Base-by-base conservation (phyloP, 1,140 invertebrate genomes). In the Apis florea region DNA sequence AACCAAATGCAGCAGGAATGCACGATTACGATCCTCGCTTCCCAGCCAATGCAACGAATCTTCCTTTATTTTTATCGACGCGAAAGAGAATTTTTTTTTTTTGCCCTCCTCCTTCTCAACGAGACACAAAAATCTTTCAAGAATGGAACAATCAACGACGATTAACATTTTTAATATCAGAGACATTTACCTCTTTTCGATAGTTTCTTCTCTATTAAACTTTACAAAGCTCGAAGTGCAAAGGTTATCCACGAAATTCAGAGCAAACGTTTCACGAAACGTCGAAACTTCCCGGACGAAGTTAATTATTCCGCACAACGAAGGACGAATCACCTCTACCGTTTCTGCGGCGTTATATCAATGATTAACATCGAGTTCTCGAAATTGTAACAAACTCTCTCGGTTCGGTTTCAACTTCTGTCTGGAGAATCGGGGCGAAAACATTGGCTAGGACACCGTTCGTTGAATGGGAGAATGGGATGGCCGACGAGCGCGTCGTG, bases 31-130 rank as follows among this genome's bases (percentile, higher is more conserved):
- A 40, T 40, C 24, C 49, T 31, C 47, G n/a, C 17, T 40, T 19
- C 24, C 4, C 21, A 1, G 2, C 24, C 12, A 71, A 49, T 54
- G 24, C 69, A 83, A 83, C n/a, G 56, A 83, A 83, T 54, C 69
- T 11, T 15, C 40, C 69, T 11, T 15, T n/a, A 19, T 54, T 67
- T 49, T n/a, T 76, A 40, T 63, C 47, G 47, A 21, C 17, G 19
- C 21, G n/a, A n/a, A 17, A 12, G 13, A 49, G 26, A 54, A 61
- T 26, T 15, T 61, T 26, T 13, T 26, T 61, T n/a, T n/a, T 61
- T 61, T 3, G 2, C 31, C 24, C 0, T 58, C 66, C 12, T 47
- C 26, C 19, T 1, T 1, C 26, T n/a, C 51, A 53, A 63, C 15
- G 68, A 70, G 26, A n/a, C 47, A 70, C 5, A 40, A 40, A 0